Base-by-base conservation (phyloP, 2,797 vertebrate species). In the Spinus olivaceus region DNA sequence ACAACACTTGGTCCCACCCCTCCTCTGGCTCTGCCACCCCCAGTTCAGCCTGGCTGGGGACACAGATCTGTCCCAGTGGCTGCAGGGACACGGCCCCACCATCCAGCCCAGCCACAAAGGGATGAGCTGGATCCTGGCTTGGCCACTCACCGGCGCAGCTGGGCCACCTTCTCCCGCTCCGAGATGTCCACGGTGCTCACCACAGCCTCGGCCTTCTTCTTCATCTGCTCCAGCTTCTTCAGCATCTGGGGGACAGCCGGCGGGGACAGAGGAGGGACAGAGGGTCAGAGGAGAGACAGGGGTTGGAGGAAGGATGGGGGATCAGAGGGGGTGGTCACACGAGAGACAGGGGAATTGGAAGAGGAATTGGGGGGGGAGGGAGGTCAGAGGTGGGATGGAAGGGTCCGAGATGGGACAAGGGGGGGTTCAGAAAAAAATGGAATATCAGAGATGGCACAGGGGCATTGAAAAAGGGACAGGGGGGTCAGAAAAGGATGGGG, bases 181-280 rank as follows among this genome's bases (percentile, higher is more conserved):
- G 99, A 99, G 94, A 99, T 99, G 94, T 99, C 99, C 94, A 99
- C 98, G 0, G 99, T 99, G 97, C 99, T 98, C 47, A 99, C 99
- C 63, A 99, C 99, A 0, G 98, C 98, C 96, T 99, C 99, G 0
- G 99, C 99, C 90, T 99, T 99, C 98, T 99, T 99, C 97, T 99
- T 99, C 49, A 99, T 99, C 95, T 99, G 98, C 92, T 99, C 99
- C 98, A 99, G 98, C 97, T 99, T 99, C 96, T 99, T 99, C 96
- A 99, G 91, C 98, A 98, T 98, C 99, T 99, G 92, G 28, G 46
- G 37, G 39, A 73, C 56, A 61, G 51, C 1, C 1, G 9, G 14
- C 11, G 27, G 14, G 11, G 16, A 19, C 1, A 50, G 13, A 19
- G 28, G 19, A 27, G 14, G 11, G 16, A 19, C 1, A 50, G 13